Evolutionary conservation across 2,113 vertebrate genomes (phyloP).

Genomic region (Gymnorhina tibicen): DNA sequence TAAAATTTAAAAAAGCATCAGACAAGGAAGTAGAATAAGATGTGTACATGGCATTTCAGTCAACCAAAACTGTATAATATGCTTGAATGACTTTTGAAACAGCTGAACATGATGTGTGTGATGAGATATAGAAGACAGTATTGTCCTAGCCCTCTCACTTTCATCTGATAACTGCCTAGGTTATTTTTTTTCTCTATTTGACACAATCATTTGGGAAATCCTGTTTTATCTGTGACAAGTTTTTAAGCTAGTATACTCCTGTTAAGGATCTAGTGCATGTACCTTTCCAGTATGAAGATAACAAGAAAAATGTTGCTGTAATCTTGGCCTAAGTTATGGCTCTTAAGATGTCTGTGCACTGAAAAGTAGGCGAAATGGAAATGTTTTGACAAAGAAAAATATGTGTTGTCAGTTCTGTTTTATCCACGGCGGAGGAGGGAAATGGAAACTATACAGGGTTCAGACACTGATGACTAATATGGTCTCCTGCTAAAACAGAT

Average conservation of each 20-base stretch:
- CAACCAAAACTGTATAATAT: neutral
- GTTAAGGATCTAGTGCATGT: neutral
- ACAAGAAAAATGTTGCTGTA: constrained; percentile 16
- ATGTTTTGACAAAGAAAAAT: constrained; percentile 72
- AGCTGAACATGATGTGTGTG: neutral
- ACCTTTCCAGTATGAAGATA: constrained; percentile 55
- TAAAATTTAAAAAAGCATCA: neutral
- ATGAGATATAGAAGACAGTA: neutral
- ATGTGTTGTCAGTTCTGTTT: constrained; percentile 64
- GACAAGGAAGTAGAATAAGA: neutral
- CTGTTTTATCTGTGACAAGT: neutral
- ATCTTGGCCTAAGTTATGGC: constrained; percentile 4
- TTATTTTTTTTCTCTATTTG: neutral
- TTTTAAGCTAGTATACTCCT: neutral
- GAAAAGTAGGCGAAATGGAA: constrained; percentile 64
- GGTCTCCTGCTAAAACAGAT: constrained; percentile 27
- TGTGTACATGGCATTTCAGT: neutral
- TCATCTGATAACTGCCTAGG: neutral
- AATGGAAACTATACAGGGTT: constrained; percentile 43
- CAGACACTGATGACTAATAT: neutral
- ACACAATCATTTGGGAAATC: neutral
- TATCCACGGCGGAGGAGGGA: constrained; percentile 37
- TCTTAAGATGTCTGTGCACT: constrained; percentile 40
- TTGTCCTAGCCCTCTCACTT: neutral
- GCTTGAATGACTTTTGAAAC: neutral